phyloP scores from a whole-genome alignment of 2,888 invertebrate species.

The Tubulanus polymorphus region DNA sequence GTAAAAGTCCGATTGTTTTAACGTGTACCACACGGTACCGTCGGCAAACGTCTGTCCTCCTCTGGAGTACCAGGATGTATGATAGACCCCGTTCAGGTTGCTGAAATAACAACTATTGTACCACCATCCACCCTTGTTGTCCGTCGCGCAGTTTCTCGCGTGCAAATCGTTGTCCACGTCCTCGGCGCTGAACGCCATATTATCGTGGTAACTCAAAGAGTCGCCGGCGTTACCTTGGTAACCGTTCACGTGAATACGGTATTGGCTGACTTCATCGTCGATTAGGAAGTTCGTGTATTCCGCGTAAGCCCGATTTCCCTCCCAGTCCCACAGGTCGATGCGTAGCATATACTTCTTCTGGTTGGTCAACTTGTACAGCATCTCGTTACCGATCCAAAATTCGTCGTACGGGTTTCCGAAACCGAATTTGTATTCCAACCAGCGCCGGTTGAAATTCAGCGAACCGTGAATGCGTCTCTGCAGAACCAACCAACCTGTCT shows the following conservation, averaged over 20 bases:
- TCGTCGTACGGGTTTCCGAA: conserved; percentile 50
- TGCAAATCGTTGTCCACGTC: conserved; percentile 50
- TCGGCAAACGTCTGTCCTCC: conserved; percentile 33
- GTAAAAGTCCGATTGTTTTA: conserved; percentile 45
- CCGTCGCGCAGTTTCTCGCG: conserved; percentile 44
- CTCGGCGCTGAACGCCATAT: conserved; percentile 48
- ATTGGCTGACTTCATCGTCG: conserved; percentile 33
- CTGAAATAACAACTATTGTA: conserved; percentile 44
- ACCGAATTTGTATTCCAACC: conserved; percentile 49
- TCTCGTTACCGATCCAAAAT: conserved; percentile 47
- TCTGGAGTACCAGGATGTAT: conserved; percentile 39
- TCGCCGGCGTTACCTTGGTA: conserved; percentile 44
- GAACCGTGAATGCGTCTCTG: conserved; percentile 44
- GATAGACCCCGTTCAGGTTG: conserved; percentile 48
- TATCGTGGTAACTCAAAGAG: conserved; percentile 45
- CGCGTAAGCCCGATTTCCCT: conserved; percentile 40
- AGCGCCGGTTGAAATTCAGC: conserved; percentile 37
- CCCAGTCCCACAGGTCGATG: conserved; percentile 52
- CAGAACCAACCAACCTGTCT: conserved; percentile 42
- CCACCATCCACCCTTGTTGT: conserved; percentile 52
- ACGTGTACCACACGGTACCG: conserved; percentile 42
- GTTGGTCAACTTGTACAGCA: conserved; percentile 34
- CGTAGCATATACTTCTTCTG: conserved; percentile 38
- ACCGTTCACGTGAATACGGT: conserved; percentile 34
- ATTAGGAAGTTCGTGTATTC: conserved; percentile 42